A percentile compares a stretch with the other conserved stretches of the same genome.
Evolutionary conservation across 2,797 vertebrate genomes (phyloP).

Genomic region (Notamacropus eugenii): DNA sequence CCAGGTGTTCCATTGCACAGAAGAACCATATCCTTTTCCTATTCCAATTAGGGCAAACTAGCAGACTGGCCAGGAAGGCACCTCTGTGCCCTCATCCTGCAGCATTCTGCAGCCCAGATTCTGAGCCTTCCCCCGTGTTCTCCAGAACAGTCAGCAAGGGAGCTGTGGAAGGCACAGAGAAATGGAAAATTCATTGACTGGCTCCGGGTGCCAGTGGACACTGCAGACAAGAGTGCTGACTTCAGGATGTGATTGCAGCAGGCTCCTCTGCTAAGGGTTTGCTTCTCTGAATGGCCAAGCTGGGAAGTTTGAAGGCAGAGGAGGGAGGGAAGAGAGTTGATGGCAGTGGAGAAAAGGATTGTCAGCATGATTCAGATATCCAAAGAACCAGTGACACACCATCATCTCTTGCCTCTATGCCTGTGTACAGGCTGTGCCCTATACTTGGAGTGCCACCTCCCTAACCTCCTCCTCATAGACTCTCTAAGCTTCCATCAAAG

Average conservation of each 20-base stretch:
- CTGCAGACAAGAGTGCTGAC: conserved; percentile 36
- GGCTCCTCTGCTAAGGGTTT: not conserved
- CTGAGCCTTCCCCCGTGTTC: accelerated
- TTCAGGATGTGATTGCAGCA: not conserved
- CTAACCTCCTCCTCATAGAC: not conserved
- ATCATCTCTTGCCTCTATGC: not conserved
- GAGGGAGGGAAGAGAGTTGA: not conserved
- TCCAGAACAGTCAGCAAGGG: conserved; percentile 36
- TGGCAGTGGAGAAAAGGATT: not conserved
- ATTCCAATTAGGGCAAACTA: not conserved
- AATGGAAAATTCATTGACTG: conserved; percentile 38
- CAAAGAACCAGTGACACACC: not conserved
- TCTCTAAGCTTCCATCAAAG: not conserved
- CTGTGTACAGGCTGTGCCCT: not conserved
- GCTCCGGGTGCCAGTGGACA: not conserved
- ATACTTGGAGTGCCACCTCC: accelerated
- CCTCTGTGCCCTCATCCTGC: not conserved
- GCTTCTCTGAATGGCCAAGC: accelerated
- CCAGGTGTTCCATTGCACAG: not conserved
- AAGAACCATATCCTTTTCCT: not conserved
- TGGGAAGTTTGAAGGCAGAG: accelerated
- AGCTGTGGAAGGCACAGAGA: not conserved
- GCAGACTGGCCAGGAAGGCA: not conserved
- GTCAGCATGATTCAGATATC: not conserved
- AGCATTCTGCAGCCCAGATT: not conserved